Percentiles rank a stretch among this genome's conserved stretches.
phyloP scores from a whole-genome alignment of 2,888 invertebrate species.

The Polymixis flavicincta region DNA sequence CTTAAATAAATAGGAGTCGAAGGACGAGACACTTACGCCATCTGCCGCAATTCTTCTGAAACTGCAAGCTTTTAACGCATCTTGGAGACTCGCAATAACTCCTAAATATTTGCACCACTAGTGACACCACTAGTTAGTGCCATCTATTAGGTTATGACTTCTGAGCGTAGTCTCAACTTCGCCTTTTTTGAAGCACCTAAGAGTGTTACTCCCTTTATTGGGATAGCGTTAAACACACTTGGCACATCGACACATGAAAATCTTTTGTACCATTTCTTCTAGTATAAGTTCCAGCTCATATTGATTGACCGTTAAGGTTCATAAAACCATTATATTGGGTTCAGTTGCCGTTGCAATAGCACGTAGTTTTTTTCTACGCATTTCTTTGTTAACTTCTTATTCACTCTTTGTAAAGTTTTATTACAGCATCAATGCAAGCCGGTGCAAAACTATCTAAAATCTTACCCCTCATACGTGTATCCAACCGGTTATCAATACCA shows the following conservation, averaged over 20 bases:
- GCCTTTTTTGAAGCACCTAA: not conserved
- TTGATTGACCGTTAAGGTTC: not conserved
- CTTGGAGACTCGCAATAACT: slow-evolving; percentile 2
- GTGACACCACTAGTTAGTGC: slow-evolving; percentile 3
- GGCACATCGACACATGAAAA: not conserved
- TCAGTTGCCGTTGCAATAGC: not conserved
- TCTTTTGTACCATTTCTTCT: not conserved
- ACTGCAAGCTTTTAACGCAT: slow-evolving; percentile 9
- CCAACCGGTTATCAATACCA: slow-evolving; percentile 36
- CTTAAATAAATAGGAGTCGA: slow-evolving; percentile 1
- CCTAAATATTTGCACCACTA: slow-evolving; percentile 5
- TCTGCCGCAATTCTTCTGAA: slow-evolving; percentile 4
- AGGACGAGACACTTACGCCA: slow-evolving; percentile 9
- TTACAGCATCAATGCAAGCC: not conserved
- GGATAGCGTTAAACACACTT: not conserved
- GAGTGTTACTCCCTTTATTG: not conserved
- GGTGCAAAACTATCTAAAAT: not conserved
- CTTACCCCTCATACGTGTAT: not conserved
- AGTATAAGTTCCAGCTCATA: not conserved
- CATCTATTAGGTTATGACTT: slow-evolving; percentile 6
- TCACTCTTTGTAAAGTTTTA: no score
- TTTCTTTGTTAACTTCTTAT: not conserved
- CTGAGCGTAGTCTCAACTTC: not conserved
- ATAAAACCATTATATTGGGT: not conserved
- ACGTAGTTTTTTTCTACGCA: not conserved